Conservation (phyloP, 2,888 invertebrate genomes). For the Sinohyriopsis cumingii region DNA sequence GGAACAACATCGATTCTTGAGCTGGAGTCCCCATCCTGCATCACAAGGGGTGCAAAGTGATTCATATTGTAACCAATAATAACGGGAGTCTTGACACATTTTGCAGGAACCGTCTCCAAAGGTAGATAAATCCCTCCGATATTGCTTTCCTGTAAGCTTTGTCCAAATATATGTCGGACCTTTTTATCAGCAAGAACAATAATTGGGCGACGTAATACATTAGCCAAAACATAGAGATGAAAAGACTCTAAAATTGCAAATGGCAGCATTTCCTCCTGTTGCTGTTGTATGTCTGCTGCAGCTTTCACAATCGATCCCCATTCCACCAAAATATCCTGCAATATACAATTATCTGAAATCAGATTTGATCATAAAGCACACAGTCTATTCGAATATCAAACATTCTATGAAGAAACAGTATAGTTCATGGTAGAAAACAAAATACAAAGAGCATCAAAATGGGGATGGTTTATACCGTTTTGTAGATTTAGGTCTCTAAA, state of each 20-base stretch:
- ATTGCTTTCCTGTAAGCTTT: slow-evolving; percentile 57
- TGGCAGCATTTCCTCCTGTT: slow-evolving; percentile 18
- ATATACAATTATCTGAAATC: background rate
- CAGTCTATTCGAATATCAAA: too few relatives aligned
- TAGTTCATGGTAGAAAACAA: too few relatives aligned
- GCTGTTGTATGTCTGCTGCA: slow-evolving; percentile 24
- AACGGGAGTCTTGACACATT: slow-evolving; percentile 59
- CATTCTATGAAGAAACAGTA: too few relatives aligned
- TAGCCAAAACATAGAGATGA: slow-evolving; percentile 66
- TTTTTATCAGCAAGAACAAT: slow-evolving; percentile 63
- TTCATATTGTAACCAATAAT: slow-evolving; percentile 60
- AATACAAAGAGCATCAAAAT: too few relatives aligned
- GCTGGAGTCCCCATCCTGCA: slow-evolving; percentile 29
- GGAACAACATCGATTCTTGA: slow-evolving; percentile 39
- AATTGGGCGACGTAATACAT: slow-evolving; percentile 66
- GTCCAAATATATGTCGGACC: slow-evolving; percentile 49
- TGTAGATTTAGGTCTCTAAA: too few relatives aligned
- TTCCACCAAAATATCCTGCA: slow-evolving; percentile 55
- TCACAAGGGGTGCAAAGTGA: slow-evolving; percentile 66
- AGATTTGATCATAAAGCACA: too few relatives aligned
- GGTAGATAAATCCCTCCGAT: slow-evolving; percentile 69
- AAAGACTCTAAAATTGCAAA: slow-evolving; percentile 60
- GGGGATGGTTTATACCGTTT: too few relatives aligned
- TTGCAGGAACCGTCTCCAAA: slow-evolving; percentile 48
- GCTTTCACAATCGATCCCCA: slow-evolving; percentile 53